Percentiles rank a stretch among this genome's conserved stretches.
Evolutionary conservation across 2,113 vertebrate species (phyloP).

Genomic region (Xiphias gladius): DNA sequence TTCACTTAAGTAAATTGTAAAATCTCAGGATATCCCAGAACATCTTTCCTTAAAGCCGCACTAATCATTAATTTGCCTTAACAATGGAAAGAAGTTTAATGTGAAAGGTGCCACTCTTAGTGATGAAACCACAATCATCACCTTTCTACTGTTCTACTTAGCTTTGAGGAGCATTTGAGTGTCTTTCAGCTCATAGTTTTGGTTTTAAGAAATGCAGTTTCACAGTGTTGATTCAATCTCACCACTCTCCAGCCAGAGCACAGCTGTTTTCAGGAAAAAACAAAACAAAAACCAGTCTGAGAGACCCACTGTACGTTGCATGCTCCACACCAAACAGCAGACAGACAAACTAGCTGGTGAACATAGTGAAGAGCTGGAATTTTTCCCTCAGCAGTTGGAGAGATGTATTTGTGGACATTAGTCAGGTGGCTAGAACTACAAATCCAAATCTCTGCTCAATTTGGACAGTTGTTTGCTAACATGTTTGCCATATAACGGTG

Average conservation of each 20-base stretch:
- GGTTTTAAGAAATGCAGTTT: background rate
- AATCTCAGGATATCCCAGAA: background rate
- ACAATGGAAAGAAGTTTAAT: background rate
- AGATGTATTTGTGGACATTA: background rate
- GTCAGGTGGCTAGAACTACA: background rate
- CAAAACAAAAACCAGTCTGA: background rate
- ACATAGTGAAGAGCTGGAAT: background rate
- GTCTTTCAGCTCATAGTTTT: background rate
- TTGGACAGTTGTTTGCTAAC: too few species aligned
- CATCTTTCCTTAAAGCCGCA: background rate
- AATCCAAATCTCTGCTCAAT: too few species aligned
- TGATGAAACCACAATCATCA: background rate
- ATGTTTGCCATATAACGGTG: too few species aligned
- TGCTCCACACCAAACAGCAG: background rate
- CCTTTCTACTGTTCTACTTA: background rate
- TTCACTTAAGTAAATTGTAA: background rate
- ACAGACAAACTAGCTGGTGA: background rate
- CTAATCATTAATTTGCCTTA: background rate
- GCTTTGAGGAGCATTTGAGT: background rate
- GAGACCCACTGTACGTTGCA: background rate
- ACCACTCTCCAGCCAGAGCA: background rate
- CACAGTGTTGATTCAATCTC: background rate
- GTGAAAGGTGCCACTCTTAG: background rate
- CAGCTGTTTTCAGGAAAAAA: background rate
- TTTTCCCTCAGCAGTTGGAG: background rate